Base-by-base conservation (phyloP, 2,888 invertebrate genomes). In the Xestia sexstrigata region DNA sequence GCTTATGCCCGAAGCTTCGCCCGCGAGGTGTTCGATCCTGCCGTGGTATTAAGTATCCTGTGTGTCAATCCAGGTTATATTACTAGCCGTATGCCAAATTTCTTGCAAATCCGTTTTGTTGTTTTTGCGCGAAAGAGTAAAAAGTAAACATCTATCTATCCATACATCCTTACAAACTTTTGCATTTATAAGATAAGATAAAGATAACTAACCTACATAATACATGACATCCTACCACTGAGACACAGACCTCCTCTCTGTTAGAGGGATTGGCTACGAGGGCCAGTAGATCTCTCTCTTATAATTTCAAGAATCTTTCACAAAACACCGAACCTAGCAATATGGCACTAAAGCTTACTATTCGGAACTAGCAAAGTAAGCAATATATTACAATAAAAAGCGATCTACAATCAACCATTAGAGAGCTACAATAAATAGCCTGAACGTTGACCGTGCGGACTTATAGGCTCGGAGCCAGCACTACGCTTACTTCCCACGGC, bases 341-440 rank as follows among this genome's bases (percentile, higher is more conserved):
- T 5, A n/a, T 13, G n/a, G 5, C 65, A 80, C 78, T 78, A 82
- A 81, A 84, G 82, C 68, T 82, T 86, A 82, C 66, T 47, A 70
- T 74, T 83, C 78, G 52, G 71, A 80, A 84, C 80, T 49, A 82
- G 78, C 71, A 77, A 87, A 83, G 77, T 83, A 81, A 89, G 84
- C 78, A 75, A 88, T 84, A 85, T 84, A 88, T 88, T 76, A 86
- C 82, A 79, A 84, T 85, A 86, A 89, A 87, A 88, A 84, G 84
- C 77, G 82, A 77, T 86, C 79, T 84, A 78, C 82, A 82, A 84
- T 86, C 87, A 89, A 87, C 81, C 73, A 88, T 89, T 87, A 83
- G 71, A 74, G 79, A 82, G 60, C 63, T 84, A 87, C 88, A 86
- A 89, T 90, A 88, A 87, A 88, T 89, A 89, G 85, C 79, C 39